Conservation (phyloP, 2,113 vertebrate species). For the Bothrops jararaca region DNA sequence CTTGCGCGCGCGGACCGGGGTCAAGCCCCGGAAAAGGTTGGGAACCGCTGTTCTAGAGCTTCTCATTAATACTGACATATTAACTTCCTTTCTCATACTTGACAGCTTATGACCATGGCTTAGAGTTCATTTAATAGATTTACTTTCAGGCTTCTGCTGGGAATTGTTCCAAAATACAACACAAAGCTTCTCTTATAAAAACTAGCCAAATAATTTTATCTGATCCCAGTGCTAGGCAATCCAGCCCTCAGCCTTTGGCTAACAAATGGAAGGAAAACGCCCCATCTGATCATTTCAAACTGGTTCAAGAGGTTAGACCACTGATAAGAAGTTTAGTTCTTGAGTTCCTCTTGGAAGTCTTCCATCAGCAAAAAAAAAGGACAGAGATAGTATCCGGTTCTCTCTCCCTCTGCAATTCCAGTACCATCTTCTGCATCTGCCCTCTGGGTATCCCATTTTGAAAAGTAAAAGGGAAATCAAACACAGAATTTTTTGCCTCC, state of each 20-base stretch:
- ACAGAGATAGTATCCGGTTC: not conserved
- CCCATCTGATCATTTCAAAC: not conserved
- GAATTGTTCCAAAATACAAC: not conserved
- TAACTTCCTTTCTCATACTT: conserved; percentile 10
- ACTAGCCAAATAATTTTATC: not conserved
- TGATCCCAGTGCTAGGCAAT: not conserved
- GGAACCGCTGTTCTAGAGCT: not conserved
- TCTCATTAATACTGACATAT: not conserved
- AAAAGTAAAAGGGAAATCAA: not conserved
- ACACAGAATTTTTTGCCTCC: not conserved
- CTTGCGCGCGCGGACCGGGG: no score
- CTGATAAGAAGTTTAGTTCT: not conserved
- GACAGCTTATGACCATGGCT: not conserved
- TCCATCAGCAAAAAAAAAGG: not conserved
- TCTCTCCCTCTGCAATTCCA: not conserved
- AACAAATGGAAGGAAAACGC: not conserved
- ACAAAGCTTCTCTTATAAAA: not conserved
- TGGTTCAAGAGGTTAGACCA: not conserved
- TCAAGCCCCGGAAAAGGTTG: no score
- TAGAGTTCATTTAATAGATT: not conserved
- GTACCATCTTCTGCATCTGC: not conserved
- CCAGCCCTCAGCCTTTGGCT: not conserved
- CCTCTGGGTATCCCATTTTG: not conserved
- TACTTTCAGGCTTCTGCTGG: not conserved
- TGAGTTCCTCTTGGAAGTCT: not conserved